phyloP scores from a whole-genome alignment of 2,888 invertebrate species.

The Rhagonycha lutea region DNA sequence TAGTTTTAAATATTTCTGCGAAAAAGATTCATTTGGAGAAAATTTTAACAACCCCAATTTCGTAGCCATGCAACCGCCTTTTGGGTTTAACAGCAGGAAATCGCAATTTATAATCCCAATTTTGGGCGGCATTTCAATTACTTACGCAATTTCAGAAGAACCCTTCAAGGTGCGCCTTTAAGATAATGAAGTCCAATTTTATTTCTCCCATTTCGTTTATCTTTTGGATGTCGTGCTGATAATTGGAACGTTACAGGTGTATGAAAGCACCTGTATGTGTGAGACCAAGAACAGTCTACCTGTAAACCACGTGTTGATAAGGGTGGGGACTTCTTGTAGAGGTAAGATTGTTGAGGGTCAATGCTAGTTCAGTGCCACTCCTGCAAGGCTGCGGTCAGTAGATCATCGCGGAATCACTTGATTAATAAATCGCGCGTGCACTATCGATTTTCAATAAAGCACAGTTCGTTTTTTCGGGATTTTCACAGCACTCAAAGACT shows the following conservation, averaged over 20 bases:
- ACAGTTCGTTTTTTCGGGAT: slow-evolving; percentile 9
- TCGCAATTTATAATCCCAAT: neutral
- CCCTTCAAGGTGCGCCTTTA: neutral
- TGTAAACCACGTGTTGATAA: slow-evolving; percentile 49
- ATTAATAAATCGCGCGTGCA: slow-evolving; percentile 37
- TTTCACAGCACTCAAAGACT: neutral
- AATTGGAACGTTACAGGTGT: neutral
- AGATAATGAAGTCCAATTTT: neutral
- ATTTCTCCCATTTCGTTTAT: neutral
- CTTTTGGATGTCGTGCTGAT: neutral
- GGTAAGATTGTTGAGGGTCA: slow-evolving; percentile 55
- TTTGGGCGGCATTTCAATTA: neutral
- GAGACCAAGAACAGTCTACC: slow-evolving; percentile 40
- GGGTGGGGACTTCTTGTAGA: slow-evolving; percentile 50
- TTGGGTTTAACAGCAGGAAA: neutral
- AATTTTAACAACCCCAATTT: neutral
- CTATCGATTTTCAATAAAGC: slow-evolving; percentile 21
- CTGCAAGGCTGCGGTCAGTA: slow-evolving; percentile 56
- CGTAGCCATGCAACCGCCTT: neutral
- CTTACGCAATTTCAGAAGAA: neutral
- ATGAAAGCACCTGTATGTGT: slow-evolving; percentile 32
- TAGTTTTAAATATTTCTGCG: neutral
- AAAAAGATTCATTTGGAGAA: neutral
- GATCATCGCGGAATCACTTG: slow-evolving; percentile 41
- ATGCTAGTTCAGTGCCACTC: slow-evolving; percentile 57